These are phyloP conservation scores for Drosophila sturtevanti DNA, from an alignment of 1,140 invertebrate species.

Conservation along the genomic window DNA sequence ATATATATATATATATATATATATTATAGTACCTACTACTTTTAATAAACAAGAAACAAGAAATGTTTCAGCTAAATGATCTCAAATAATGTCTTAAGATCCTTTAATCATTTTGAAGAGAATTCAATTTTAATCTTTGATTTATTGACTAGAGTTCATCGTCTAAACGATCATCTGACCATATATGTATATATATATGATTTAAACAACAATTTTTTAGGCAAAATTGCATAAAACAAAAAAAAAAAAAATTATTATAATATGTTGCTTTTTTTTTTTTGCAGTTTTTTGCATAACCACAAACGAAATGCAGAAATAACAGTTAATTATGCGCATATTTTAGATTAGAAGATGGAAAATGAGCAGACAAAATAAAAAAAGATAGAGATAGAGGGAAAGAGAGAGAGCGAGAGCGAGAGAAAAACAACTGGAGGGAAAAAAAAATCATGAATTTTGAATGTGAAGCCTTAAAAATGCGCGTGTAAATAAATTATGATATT, in stretches of 20 bases:
- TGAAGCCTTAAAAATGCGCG: conserved; percentile 66
- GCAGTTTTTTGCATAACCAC: conserved; percentile 36
- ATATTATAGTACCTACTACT: no score
- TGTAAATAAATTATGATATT: conserved; percentile 66
- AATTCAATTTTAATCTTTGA: no score
- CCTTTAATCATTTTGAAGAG: no score
- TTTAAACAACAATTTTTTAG: neutral
- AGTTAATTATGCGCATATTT: conserved; percentile 73
- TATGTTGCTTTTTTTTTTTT: neutral
- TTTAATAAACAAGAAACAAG: no score
- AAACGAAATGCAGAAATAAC: conserved; percentile 37
- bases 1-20: no score
- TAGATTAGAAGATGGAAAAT: conserved; percentile 46
- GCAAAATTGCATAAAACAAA: neutral
- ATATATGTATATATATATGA: no score
- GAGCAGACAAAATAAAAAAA: conserved; percentile 7
- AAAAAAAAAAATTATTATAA: neutral
- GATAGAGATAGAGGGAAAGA: neutral
- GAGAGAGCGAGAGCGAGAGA: no score
- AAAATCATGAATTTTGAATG: conserved; percentile 66
- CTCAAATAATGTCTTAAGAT: no score
- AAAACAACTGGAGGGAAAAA: conserved; percentile 15
- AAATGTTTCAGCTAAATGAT: no score
- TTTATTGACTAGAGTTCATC: no score
- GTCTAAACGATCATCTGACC: no score